Conservation (phyloP, 2,888 invertebrate genomes). For the Furcula furcula region DNA sequence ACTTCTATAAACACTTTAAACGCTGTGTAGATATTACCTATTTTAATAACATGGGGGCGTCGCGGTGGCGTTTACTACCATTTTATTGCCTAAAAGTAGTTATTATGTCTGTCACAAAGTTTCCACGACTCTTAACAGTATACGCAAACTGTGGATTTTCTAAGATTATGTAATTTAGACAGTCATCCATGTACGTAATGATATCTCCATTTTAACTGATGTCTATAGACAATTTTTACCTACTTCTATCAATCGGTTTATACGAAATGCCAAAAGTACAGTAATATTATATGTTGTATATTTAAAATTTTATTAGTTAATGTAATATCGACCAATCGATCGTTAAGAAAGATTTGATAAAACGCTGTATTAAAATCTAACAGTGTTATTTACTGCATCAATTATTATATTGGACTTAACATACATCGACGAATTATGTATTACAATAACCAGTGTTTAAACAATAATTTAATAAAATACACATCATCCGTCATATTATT, state of each 20-base stretch:
- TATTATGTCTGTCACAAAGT: constrained; percentile 8
- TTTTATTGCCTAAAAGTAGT: constrained; percentile 12
- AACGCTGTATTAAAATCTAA: constrained; percentile 8
- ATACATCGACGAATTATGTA: constrained; percentile 29
- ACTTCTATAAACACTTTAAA: not conserved
- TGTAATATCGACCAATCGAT: constrained; percentile 17
- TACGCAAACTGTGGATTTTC: constrained; percentile 1
- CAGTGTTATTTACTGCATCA: constrained; percentile 34
- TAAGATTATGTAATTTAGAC: not conserved
- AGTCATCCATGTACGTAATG: constrained; percentile 2
- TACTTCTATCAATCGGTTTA: not conserved
- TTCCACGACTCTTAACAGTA: constrained; percentile 3
- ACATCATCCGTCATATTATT: constrained; percentile 32
- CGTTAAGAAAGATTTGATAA: constrained; percentile 7
- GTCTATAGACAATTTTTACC: constrained; percentile 1
- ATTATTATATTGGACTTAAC: constrained; percentile 16
- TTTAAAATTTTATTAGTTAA: not conserved
- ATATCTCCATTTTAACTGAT: not conserved
- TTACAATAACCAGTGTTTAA: constrained; percentile 26
- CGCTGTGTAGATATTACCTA: too few species aligned
- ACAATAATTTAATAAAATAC: constrained; percentile 35
- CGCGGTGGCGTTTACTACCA: constrained; percentile 7
- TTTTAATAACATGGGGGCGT: too few species aligned
- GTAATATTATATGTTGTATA: not conserved
- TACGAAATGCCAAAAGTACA: constrained; percentile 1